Evolutionary conservation across 2,888 invertebrate species (phyloP).

Genomic region (Cryptocephalus moraei): DNA sequence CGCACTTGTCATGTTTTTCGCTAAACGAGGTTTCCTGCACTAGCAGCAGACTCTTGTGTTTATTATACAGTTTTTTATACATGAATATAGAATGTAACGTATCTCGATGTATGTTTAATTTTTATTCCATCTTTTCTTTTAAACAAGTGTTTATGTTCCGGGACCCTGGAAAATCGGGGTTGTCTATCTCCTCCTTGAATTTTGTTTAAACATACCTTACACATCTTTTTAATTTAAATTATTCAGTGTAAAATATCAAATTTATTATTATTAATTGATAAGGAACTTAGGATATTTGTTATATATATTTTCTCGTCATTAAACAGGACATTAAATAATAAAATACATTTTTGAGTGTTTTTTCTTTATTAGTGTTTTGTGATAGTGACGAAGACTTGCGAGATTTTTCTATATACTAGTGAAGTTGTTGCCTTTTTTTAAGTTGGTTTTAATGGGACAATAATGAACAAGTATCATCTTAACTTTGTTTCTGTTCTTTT

Average conservation of each 20-base stretch:
- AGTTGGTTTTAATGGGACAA: conserved; percentile 5
- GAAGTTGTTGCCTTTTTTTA: conserved; percentile 2
- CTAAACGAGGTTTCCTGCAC: no score
- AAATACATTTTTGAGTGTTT: conserved; percentile 18
- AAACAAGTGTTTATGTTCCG: conserved; percentile 8
- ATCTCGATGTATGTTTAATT: conserved; percentile 21
- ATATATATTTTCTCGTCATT: conserved; percentile 24
- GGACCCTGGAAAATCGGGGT: conserved; percentile 19
- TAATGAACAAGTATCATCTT: conserved; percentile 2
- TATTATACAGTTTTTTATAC: conserved; percentile 32
- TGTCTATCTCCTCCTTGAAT: conserved; percentile 21
- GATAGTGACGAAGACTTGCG: conserved; percentile 12
- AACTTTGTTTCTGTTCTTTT: conserved; percentile 1
- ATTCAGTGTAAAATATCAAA: conserved; percentile 23
- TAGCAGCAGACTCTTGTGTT: no score
- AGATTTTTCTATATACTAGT: conserved; percentile 1
- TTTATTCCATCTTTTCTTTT: conserved; percentile 3
- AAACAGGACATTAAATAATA: conserved; percentile 25
- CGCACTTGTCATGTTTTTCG: no score
- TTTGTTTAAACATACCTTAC: conserved; percentile 12
- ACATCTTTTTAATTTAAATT: conserved; percentile 16
- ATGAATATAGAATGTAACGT: conserved; percentile 35
- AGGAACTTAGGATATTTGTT: conserved; percentile 21
- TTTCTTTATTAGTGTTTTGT: conserved; percentile 16
- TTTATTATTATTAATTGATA: conserved; percentile 17